These are phyloP conservation scores for Steinernema khuongi DNA, from an alignment of 1,140 invertebrate species.

Conservation along the genomic window DNA sequence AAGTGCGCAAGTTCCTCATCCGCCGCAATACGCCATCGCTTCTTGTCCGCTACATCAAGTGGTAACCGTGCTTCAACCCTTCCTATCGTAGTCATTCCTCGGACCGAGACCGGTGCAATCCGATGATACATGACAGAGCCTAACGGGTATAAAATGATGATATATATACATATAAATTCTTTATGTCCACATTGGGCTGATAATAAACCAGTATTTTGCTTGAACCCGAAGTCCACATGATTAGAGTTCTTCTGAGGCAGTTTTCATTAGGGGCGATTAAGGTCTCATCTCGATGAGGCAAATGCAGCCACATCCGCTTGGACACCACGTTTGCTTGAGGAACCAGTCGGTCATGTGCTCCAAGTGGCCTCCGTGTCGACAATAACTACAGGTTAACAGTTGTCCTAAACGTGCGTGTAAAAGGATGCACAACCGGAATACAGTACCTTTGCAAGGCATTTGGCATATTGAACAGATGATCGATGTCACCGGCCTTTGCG, in stretches of 20 bases:
- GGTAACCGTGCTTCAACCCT: conserved; percentile 29
- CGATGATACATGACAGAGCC: not conserved
- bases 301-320: not conserved
- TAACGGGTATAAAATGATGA: not conserved
- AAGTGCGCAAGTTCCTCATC: conserved; percentile 39
- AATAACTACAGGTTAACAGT: not conserved
- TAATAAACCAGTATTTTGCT: not conserved
- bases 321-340: conserved; percentile 4
- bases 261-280: no score
- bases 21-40: conserved; percentile 42
- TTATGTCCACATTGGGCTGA: not conserved
- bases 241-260: no score
- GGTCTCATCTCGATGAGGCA: not conserved
- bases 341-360: conserved; percentile 11
- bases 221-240: no score
- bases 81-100: no score
- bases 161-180: not conserved
- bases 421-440: not conserved
- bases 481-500: not conserved
- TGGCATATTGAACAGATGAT: not conserved
- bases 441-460: not conserved
- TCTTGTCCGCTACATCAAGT: conserved; percentile 48
- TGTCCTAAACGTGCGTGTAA: not conserved
- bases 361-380: conserved; percentile 2
- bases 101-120: no score